phyloP scores from a whole-genome alignment of 1,140 invertebrate species.

The Reticulitermes speratus region DNA sequence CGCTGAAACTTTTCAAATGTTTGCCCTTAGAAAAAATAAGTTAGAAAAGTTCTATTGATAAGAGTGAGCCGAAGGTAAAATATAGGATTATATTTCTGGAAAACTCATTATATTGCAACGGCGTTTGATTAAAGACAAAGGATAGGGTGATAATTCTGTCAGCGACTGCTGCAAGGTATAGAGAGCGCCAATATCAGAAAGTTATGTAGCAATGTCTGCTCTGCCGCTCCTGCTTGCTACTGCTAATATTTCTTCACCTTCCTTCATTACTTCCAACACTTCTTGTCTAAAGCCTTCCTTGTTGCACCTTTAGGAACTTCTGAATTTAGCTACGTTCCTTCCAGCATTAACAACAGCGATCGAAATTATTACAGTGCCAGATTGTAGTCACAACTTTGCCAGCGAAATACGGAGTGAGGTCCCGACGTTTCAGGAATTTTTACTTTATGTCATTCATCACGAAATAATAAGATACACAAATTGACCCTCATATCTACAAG shows the following conservation, averaged over 20 bases:
- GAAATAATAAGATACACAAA: too few species aligned
- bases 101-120: neutral
- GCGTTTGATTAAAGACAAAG: neutral
- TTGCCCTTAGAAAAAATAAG: neutral
- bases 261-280: neutral
- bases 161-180: neutral
- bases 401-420: too few species aligned
- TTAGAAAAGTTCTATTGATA: neutral
- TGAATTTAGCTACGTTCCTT: too few species aligned
- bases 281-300: neutral
- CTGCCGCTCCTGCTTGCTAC: neutral
- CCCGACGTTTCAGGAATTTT: too few species aligned
- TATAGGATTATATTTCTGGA: neutral
- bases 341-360: too few species aligned
- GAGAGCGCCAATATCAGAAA: neutral
- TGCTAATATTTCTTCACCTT: neutral
- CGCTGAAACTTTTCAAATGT: neutral
- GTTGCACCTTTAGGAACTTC: too few species aligned
- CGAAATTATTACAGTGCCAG: too few species aligned
- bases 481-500: too few species aligned
- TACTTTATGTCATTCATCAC: too few species aligned
- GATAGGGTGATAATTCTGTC: neutral
- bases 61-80: neutral
- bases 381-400: too few species aligned
- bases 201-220: neutral